Evolutionary conservation across 2,888 invertebrate genomes (phyloP), one percentile per base, ranked within the genome.

Genomic region (Callosobruchus maculatus): DNA sequence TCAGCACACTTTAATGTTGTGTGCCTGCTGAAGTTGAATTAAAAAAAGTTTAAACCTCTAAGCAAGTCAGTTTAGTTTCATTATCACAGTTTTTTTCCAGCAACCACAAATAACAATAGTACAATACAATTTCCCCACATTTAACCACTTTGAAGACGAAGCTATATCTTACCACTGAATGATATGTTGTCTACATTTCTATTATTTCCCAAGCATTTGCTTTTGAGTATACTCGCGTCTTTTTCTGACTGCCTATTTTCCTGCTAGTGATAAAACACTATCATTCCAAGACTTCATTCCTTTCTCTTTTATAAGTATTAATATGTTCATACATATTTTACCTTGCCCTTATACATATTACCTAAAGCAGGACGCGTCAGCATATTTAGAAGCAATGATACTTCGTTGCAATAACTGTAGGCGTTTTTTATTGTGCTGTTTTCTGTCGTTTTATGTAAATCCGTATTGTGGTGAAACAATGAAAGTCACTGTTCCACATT

Each of bases 31-130:
- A 82, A 79, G 77, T 79, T 78, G 74, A 80, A 76, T 74, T 67
- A 75, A 73, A 77, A 76, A 80, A 80, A 81, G 81, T 84, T 83
- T 81, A 82, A 82, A 83, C 81, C 82, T 84, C 82, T 81, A 31
- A 82, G 80, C 81, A 81, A 81, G 80, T 83, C 82, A 79, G 80
- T 84, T 83, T 83, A 80, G 80, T 83, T 83, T 78, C 78, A 82
- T 81, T 81, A 81, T 79, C 77, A 79, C 80, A 81, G 81, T 79
- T 81, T 81, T 78, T 81, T 81, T 82, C 82, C 82, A 80, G 83
- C 81, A 83, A 84, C 85, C 85, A 86, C 83, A 85, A 84, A 83
- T 82, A 85, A 85, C 86, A 86, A 87, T 86, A 86, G 86, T 84
- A 82, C 77, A 21, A 67, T 21, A 68, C 22, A 68, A 81, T 84